Base-by-base conservation (phyloP, 2,797 vertebrate genomes). In the Sebastes kiyomatsui region DNA sequence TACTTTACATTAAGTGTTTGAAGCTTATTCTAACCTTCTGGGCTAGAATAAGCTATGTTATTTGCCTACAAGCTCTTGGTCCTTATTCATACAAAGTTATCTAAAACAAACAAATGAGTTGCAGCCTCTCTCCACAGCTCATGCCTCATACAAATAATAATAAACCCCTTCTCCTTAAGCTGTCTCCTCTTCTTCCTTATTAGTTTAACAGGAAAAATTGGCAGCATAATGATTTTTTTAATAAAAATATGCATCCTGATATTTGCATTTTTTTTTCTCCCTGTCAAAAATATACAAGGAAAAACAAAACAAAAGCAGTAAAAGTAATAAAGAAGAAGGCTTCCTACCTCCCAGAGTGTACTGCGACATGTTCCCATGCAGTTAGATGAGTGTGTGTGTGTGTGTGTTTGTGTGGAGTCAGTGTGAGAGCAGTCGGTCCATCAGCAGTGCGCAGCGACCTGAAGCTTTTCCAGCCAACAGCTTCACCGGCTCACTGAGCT, bases 301-400 rank as follows among this genome's bases (percentile, higher is more conserved):
- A 4, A 69, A 20, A 49, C 2, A 12, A 13, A 58, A 66, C 1
- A 5, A 38, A 59, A 76, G 22, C 16, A 28, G 38, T 20, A 1
- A 69, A 85, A 87, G 14, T 59, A 16, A 30, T 2, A 68, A 54
- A 32, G 27, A 22, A 61, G 20, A 56, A 27, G 10, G 66, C 13
- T 33, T 59, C 94, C 85, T 94, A 95, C 94, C 94, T 94, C 75
- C 91, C 55, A 94, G 82, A 20, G 80, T 73, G 88, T 83, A 84
- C 67, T 93, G 89, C 75, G 90, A 88, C 94, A 95, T 95, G 82
- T 69, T 89, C 46, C 82, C 80, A 30, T 61, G 2, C 77, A 68
- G 70, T 75, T 49, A 30, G 59, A 46, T 20, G 42, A 11, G 58
- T 7, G 23, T 61, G 32, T 27, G 27, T 16, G 66, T 14, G 65